Percentiles rank a stretch among this genome's conserved stretches.
Conservation (phyloP, 2,113 vertebrate genomes). For the Rattus rattus region DNA sequence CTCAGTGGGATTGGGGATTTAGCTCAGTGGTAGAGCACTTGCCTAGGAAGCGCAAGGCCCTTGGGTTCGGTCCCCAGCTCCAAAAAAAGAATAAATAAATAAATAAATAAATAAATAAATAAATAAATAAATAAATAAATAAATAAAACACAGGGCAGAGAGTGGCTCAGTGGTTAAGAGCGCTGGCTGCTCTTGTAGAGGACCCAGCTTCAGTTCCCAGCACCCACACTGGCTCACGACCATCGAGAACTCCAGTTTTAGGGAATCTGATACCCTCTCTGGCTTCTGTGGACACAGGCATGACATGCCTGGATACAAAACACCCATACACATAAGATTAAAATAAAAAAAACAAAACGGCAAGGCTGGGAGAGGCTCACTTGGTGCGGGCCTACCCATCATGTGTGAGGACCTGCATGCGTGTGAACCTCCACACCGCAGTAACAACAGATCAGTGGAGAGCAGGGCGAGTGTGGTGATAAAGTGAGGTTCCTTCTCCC, state of each 20-base stretch:
- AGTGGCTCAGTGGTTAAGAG: too few species aligned
- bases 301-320: neutral
- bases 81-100: too few species aligned
- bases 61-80: too few species aligned
- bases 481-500: neutral
- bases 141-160: too few species aligned
- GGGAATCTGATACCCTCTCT: neutral
- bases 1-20: neutral
- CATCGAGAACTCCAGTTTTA: neutral
- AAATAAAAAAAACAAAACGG: neutral
- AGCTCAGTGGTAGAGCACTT: neutral
- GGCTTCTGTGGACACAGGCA: neutral
- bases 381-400: neutral
- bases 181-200: too few species aligned
- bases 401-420: neutral
- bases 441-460: neutral
- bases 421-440: neutral
- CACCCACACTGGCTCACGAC: neutral
- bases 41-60: too few species aligned
- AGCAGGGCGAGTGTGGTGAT: neutral
- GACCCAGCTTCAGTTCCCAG: neutral
- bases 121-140: too few species aligned
- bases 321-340: neutral
- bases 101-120: too few species aligned
- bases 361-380: neutral